phyloP scores from a whole-genome alignment of 1,140 invertebrate species.

The Drosophila bocqueti region DNA sequence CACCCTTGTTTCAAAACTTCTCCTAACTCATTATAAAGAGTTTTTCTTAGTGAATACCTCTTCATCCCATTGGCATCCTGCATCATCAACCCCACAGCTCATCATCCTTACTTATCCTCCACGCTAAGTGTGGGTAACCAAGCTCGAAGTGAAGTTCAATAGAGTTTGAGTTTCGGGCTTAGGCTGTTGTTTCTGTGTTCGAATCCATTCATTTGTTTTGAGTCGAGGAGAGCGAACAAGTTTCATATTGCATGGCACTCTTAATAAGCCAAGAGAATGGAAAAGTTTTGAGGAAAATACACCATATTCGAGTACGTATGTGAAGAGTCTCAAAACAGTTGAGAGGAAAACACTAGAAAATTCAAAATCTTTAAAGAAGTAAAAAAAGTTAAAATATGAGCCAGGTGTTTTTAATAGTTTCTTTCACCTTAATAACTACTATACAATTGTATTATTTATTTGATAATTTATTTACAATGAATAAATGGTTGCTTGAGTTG shows the following conservation, averaged over 20 bases:
- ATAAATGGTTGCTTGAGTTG: not conserved
- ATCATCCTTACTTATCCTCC: conserved; percentile 9
- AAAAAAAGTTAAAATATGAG: not conserved
- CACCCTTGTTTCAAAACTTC: rapidly evolving
- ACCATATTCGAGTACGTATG: not conserved
- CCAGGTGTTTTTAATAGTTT: not conserved
- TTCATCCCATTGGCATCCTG: not conserved
- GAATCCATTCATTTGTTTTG: conserved; percentile 21
- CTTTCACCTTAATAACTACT: not conserved
- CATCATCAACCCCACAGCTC: conserved; percentile 1
- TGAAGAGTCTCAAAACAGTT: conserved; percentile 1
- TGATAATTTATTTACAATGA: not conserved
- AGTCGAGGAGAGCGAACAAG: conserved; percentile 36
- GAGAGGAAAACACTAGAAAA: not conserved
- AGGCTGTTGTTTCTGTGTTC: conserved; percentile 29
- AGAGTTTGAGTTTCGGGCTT: conserved; percentile 39
- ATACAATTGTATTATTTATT: not conserved
- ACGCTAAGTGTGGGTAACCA: conserved; percentile 44
- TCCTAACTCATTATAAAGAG: not conserved
- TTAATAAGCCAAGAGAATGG: conserved; percentile 52
- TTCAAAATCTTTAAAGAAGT: not conserved
- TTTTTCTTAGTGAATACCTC: not conserved
- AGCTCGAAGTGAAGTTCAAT: conserved; percentile 59
- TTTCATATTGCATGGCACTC: conserved; percentile 56
- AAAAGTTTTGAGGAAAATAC: conserved; percentile 12